Base-by-base conservation (phyloP, 1,140 invertebrate genomes). In the Anoplolepis gracilipes region DNA sequence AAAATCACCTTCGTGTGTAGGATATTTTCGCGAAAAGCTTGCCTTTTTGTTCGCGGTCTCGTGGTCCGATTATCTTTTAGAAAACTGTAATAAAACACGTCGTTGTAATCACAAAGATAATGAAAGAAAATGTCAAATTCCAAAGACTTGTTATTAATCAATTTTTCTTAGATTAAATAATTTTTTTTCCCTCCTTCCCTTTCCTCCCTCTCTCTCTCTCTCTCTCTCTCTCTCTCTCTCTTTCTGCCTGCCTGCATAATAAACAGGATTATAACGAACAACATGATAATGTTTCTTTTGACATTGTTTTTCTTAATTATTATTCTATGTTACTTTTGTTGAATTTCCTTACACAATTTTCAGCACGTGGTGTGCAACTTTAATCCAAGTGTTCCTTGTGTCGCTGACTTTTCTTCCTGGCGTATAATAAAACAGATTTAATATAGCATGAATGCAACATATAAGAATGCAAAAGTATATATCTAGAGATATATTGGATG, bases 1-100 rank as follows among this genome's bases (percentile, higher is more conserved):
- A 49, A 62, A 76, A 11, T 36, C 33, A 77, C 62, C 57, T 64
- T 84, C n/a, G n/a, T 22, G 10, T 62, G 13, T 53, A 78, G 19
- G 25, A n/a, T 72, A 30, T 55, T 81, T 59, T 33, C 10, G 16
- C 59, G 46, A 55, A 16, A 75, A 84, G 10, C 28, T 1, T 0
- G 6, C 8, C 39, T 25, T 81, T 64, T 49, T n/a, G n/a, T 4
- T 81, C 25, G 39, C 10, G 11, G 39, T 59, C 19, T 46, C 16
- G 2, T 22, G 22, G 10, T 79, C 16, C 19, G 57, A 70, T 57
- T 42, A 70, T 7, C 42, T 67, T 64, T 36, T 39, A 30, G 30
- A 81, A 25, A 57, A 39, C 7, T n/a, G 22, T 11, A 55, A 16
- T 39, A 33, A 70, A 70, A 81, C 16, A 22, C 10, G 49, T 39